These are phyloP conservation scores for Porites lobata DNA, from an alignment of 92 coral and sea anemone genomes.

Conservation along the genomic window DNA sequence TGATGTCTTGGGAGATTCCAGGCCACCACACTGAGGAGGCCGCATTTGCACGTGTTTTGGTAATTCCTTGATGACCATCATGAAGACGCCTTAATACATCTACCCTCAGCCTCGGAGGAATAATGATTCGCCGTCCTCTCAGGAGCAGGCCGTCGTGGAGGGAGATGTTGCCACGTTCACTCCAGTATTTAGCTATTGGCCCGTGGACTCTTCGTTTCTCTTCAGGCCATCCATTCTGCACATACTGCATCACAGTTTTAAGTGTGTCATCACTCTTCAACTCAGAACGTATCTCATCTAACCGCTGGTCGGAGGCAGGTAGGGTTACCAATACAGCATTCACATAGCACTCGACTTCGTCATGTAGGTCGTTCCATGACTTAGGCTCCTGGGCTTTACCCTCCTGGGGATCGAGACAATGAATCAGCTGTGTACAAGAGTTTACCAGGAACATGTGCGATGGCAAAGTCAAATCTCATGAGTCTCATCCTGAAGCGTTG, in stretches of 20 bases:
- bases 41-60: too few species aligned
- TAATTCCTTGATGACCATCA: too few species aligned
- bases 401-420: slow-evolving; percentile 34
- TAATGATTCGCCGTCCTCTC: slow-evolving; percentile 67
- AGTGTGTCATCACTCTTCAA: too few species aligned
- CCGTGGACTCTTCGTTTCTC: too few species aligned
- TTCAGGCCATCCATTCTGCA: too few species aligned
- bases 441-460: slow-evolving; percentile 69
- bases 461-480: slow-evolving; percentile 51
- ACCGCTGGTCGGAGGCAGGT: not conserved
- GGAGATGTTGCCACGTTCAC: slow-evolving; percentile 45
- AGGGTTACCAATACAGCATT: slow-evolving; percentile 38
- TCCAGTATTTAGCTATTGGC: too few species aligned
- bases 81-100: too few species aligned
- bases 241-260: too few species aligned
- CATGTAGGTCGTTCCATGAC: slow-evolving; percentile 21
- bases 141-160: slow-evolving; percentile 57
- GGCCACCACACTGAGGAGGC: too few species aligned
- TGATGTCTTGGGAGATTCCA: too few species aligned
- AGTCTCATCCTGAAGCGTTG: slow-evolving; percentile 59
- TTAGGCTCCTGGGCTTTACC: slow-evolving; percentile 4
- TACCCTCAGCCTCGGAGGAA: slow-evolving; percentile 42
- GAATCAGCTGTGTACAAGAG: slow-evolving; percentile 58
- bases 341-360: slow-evolving; percentile 47
- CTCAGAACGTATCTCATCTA: too few species aligned